These are phyloP conservation scores for Harpalus rubripes DNA, from an alignment of 2,888 invertebrate species.

Conservation along the genomic window DNA sequence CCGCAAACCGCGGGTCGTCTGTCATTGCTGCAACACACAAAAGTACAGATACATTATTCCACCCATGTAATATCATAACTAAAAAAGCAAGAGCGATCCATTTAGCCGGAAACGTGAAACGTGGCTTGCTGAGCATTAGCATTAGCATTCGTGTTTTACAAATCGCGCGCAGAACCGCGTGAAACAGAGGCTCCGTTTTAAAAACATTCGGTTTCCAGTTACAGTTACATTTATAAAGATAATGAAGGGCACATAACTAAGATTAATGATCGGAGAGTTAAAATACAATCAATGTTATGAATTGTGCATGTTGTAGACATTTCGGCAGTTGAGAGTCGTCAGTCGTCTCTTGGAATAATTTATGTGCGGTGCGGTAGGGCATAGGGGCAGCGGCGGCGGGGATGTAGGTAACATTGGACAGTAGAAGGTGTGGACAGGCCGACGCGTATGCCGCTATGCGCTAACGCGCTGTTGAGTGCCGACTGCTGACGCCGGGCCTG, in stretches of 20 bases:
- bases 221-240: conserved; percentile 66
- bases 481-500: conserved; percentile 23
- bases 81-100: background rate
- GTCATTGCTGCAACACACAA: conserved; percentile 85
- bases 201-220: conserved; percentile 65
- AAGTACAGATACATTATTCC: conserved; percentile 6
- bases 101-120: conserved; percentile 44
- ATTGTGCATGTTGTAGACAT: conserved; percentile 67
- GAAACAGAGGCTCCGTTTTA: conserved; percentile 54
- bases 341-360: conserved; percentile 62
- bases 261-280: conserved; percentile 68
- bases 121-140: conserved; percentile 57
- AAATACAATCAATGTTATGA: conserved; percentile 69
- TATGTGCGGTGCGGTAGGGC: conserved; percentile 45
- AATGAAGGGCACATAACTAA: conserved; percentile 68
- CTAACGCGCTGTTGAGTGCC: background rate
- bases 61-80: conserved; percentile 17
- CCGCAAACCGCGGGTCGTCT: conserved; percentile 92
- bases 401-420: conserved; percentile 27
- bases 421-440: background rate
- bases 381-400: background rate
- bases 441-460: background rate
- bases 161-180: conserved; percentile 48
- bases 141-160: conserved; percentile 61
- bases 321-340: conserved; percentile 62